phyloP scores from a whole-genome alignment of 2,797 vertebrate genomes.

The Heterohyrax brucei region DNA sequence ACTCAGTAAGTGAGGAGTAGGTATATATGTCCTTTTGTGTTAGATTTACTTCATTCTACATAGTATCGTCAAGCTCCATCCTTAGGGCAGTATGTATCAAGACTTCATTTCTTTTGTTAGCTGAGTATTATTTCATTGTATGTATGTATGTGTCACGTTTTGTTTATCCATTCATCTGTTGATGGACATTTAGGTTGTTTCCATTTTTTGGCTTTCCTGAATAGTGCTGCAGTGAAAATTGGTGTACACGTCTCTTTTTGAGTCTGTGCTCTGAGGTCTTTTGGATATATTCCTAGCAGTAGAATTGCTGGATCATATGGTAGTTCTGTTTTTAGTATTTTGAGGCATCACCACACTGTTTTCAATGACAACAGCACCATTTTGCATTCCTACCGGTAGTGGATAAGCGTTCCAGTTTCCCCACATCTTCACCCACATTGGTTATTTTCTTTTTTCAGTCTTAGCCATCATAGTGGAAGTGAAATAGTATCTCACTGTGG shows the following conservation, averaged over 20 bases:
- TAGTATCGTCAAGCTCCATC: no score
- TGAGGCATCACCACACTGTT: no score
- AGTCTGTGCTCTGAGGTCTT: no score
- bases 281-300: not conserved
- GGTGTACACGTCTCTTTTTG: no score
- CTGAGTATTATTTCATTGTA: conserved; percentile 1
- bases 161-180: not conserved
- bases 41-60: no score
- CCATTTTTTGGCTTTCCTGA: not conserved
- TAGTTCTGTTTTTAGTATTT: not conserved
- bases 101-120: conserved; percentile 31
- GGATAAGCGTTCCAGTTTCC: not conserved
- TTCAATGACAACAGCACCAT: not conserved
- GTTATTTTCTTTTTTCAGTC: not conserved
- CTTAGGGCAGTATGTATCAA: not conserved
- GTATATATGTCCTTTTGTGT: no score
- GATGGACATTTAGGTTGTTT: not conserved
- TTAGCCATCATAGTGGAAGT: not conserved
- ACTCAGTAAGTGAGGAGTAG: no score
- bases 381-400: not conserved
- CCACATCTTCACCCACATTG: not conserved
- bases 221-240: no score
- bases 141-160: not conserved
- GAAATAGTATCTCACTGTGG: not conserved
- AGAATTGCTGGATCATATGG: not conserved